phyloP scores from a whole-genome alignment of 1,140 invertebrate genomes.

The Euschistus heros region DNA sequence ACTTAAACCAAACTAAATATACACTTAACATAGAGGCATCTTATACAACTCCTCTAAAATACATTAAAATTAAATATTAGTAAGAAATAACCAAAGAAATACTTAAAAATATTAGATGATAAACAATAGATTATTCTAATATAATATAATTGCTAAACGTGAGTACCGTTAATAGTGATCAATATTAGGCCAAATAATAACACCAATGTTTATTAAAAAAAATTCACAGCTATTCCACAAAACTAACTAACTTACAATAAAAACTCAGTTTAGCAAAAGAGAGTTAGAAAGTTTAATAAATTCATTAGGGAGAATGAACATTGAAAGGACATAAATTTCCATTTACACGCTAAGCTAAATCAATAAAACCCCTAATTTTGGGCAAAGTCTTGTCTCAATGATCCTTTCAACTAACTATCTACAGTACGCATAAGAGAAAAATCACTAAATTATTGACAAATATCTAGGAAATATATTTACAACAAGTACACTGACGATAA shows the following conservation, averaged over 20 bases:
- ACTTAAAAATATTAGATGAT: not conserved
- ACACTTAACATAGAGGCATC: too few species aligned
- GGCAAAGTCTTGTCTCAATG: conserved; percentile 9
- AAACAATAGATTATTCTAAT: not conserved
- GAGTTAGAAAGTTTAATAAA: not conserved
- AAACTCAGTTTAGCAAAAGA: too few species aligned
- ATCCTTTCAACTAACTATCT: not conserved
- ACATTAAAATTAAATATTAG: not conserved
- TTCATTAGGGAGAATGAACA: not conserved
- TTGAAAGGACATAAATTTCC: not conserved
- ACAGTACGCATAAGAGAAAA: conserved; percentile 3
- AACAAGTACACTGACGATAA: not conserved
- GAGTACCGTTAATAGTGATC: conserved; percentile 9
- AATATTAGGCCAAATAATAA: conserved; percentile 1
- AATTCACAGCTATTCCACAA: not conserved
- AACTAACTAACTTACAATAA: not conserved
- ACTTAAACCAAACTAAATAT: too few species aligned
- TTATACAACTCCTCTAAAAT: too few species aligned
- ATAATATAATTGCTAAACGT: not conserved
- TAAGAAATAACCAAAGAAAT: not conserved
- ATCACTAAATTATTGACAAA: conserved; percentile 8
- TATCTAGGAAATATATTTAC: not conserved
- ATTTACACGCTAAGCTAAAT: not conserved
- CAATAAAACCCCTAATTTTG: conserved; percentile 8
- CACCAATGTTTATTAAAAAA: not conserved